phyloP scores from a whole-genome alignment of 2,888 invertebrate genomes.

The Incurvaria masculella region DNA sequence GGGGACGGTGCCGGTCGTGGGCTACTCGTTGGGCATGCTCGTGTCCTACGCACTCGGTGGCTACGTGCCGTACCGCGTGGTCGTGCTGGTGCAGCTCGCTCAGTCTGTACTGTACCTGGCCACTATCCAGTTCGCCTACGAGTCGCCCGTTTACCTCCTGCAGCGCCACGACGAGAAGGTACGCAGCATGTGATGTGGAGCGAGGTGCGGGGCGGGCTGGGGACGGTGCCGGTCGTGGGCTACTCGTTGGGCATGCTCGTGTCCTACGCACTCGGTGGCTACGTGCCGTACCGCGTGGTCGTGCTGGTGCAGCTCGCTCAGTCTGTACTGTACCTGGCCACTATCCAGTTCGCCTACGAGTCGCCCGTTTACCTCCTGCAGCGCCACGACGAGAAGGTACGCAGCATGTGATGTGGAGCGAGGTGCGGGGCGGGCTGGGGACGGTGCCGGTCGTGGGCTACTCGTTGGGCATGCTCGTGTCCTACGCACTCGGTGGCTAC shows the following conservation, averaged over 20 bases:
- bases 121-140: constrained; percentile 24
- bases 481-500: constrained; percentile 32
- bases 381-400: constrained; percentile 29
- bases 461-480: constrained; percentile 30
- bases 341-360: constrained; percentile 26
- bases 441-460: constrained; percentile 29
- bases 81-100: constrained; percentile 27
- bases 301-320: constrained; percentile 26
- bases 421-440: constrained; percentile 33
- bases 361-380: constrained; percentile 34
- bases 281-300: constrained; percentile 27
- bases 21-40: constrained; percentile 31
- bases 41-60: constrained; percentile 35
- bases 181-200: too few species aligned
- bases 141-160: constrained; percentile 35
- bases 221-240: constrained; percentile 28
- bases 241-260: constrained; percentile 31
- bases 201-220: constrained; percentile 33
- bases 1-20: constrained; percentile 28
- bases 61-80: constrained; percentile 24
- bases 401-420: too few species aligned
- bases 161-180: constrained; percentile 30
- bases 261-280: constrained; percentile 33
- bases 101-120: constrained; percentile 22
- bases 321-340: constrained; percentile 20